Evolutionary conservation across 2,888 invertebrate genomes (phyloP).

Genomic region (Catocala sponsa): DNA sequence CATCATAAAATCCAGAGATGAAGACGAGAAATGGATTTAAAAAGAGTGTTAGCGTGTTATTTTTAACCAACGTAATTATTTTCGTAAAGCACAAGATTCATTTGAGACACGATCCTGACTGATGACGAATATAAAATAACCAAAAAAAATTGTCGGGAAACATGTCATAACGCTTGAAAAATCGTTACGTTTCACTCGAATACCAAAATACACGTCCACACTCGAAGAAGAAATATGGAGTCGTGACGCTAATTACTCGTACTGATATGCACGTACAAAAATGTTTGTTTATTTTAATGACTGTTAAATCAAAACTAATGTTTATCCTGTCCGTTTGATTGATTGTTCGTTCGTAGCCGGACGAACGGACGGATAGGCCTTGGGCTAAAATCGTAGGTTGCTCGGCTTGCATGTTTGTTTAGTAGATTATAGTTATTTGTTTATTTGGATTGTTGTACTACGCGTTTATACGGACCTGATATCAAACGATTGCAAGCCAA

Average conservation of each 20-base stretch:
- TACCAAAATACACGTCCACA: constrained; percentile 46
- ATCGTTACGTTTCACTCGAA: constrained; percentile 47
- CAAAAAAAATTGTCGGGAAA: constrained; percentile 21
- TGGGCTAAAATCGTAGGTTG: constrained; percentile 54
- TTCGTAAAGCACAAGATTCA: neutral
- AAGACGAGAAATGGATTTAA: neutral
- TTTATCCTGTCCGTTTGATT: constrained; percentile 76
- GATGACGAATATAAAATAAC: constrained; percentile 13
- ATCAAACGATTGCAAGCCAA: too few relatives aligned
- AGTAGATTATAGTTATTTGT: constrained; percentile 32
- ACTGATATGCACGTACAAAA: constrained; percentile 61
- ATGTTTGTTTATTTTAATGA: constrained; percentile 78
- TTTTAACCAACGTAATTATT: constrained; percentile 2
- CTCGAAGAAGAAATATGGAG: constrained; percentile 65
- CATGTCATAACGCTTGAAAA: constrained; percentile 51
- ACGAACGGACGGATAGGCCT: constrained; percentile 60
- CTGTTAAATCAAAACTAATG: constrained; percentile 76
- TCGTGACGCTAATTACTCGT: constrained; percentile 74
- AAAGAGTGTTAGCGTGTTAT: neutral
- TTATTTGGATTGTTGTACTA: constrained; percentile 16
- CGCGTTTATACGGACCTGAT: neutral
- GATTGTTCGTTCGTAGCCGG: constrained; percentile 66
- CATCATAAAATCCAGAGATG: too few relatives aligned
- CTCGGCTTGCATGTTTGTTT: constrained; percentile 26
- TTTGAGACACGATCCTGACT: neutral